Conservation (phyloP, 2,888 invertebrate species). For the Julus scandinavius region DNA sequence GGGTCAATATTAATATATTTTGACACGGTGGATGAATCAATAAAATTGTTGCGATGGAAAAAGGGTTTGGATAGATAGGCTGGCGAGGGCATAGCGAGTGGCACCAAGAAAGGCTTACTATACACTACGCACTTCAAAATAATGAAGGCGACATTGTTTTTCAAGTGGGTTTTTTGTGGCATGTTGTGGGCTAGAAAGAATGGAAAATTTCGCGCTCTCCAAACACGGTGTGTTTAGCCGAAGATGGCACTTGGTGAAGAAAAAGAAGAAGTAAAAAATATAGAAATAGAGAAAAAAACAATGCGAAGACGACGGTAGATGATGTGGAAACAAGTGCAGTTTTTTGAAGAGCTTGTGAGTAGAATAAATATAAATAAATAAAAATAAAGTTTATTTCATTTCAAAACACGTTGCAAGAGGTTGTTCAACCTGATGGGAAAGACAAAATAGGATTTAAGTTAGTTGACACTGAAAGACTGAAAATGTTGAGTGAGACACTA, state of each 20-base stretch:
- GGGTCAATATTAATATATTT: conserved; percentile 40
- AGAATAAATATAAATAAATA: conserved; percentile 13
- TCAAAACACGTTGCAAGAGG: not conserved
- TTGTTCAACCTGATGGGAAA: not conserved
- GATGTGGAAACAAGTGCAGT: conserved; percentile 38
- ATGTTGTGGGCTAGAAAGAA: not conserved
- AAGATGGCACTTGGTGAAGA: conserved; percentile 28
- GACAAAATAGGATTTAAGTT: not conserved
- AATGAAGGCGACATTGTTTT: conserved; percentile 39
- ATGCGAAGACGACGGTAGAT: not conserved
- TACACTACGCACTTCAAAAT: not conserved
- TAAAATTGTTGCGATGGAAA: not conserved
- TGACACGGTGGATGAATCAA: conserved; percentile 8
- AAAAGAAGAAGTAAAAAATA: not conserved
- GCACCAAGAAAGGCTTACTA: not conserved
- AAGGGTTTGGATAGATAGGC: not conserved
- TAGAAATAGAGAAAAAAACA: not conserved
- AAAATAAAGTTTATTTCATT: conserved; percentile 33
- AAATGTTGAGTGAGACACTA: not conserved
- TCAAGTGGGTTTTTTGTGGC: not conserved
- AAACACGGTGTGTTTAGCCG: conserved; percentile 17
- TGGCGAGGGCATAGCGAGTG: not conserved
- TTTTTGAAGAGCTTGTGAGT: not conserved
- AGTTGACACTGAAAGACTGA: not conserved
- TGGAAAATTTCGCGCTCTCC: conserved; percentile 33